Conservation (phyloP, 2,888 invertebrate species). For the Coelopa pilipes region DNA sequence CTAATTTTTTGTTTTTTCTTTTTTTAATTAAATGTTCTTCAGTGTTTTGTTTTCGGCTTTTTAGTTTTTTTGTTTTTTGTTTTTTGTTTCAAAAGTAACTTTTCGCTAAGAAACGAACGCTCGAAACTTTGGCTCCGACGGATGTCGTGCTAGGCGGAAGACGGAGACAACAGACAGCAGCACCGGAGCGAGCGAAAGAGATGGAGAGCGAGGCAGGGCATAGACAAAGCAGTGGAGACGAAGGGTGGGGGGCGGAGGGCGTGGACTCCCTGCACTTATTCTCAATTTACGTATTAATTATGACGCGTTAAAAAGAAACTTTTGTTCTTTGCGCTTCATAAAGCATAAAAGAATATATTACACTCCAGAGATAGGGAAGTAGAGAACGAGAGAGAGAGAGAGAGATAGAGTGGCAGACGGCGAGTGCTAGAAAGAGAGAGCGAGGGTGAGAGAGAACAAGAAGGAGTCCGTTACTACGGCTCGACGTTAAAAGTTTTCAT, state of each 20-base stretch:
- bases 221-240: no score
- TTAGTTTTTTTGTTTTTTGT: neutral
- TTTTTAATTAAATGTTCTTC: no score
- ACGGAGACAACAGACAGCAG: neutral
- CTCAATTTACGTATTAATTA: constrained; percentile 45
- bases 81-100: constrained; percentile 25
- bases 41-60: neutral
- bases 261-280: constrained; percentile 9
- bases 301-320: constrained; percentile 44
- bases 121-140: constrained; percentile 22
- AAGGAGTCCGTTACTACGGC: neutral
- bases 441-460: neutral
- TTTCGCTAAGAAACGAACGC: constrained; percentile 24
- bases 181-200: constrained; percentile 5
- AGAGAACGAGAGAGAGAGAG: no score
- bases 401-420: no score
- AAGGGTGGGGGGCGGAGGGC: no score
- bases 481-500: constrained; percentile 24
- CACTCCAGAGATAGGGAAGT: neutral
- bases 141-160: constrained; percentile 15
- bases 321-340: constrained; percentile 47
- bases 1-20: no score
- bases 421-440: no score
- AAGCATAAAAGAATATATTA: constrained; percentile 42
- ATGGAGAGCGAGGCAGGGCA: neutral